Base-by-base conservation (phyloP, 30 jellyfish, hydroid and myxozoan genomes). In the Pelagia noctiluca region DNA sequence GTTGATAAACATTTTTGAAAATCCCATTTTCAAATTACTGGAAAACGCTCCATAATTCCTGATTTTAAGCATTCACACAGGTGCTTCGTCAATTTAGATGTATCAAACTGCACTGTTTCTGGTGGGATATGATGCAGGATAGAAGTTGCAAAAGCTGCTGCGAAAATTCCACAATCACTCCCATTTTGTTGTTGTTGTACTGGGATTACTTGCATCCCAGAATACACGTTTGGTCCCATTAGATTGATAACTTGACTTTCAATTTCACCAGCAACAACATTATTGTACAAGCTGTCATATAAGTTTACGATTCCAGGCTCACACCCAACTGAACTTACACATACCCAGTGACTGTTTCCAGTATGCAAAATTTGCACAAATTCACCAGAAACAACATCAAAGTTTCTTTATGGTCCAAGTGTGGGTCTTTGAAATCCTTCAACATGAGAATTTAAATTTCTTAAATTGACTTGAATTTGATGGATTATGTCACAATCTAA, bases 211-310 rank as follows among this genome's bases (percentile, higher is more conserved):
- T 42, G 57, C 57, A 42, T 42, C 57, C 57, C 57, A 42, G 57
- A 42, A 42, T 42, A 42, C 8, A 16, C 57, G 16, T 42, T 16
- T 42, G 8, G 16, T 5, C 57, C 57, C 57, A 42, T 42, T 42
- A 42, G 16, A 42, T 42, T 42, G 57, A 42, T 42, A 16, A 42
- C 16, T 42, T 42, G 57, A 42, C 16, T n/a, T n/a, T n/a, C n/a
- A 42, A 5, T 5, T 42, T 8, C 57, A 42, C 16, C 57, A 8
- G 57, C 70, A 37, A 46, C 22, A 21, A 71, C 84, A 71, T 71
- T 23, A 25, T n/a, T 71, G 48, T 35, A 71, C 84, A 36, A 24
- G 70, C 84, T 71, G 29, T 71, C 71, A 71, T 3, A 71, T 3
- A 37, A 2, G 16, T 42, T 42, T 42, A 42, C 57, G 8, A 42